A percentile compares a stretch with the other conserved stretches of the same genome.
Conservation (phyloP, 2,113 vertebrate species). For the Amazona guildingii region DNA sequence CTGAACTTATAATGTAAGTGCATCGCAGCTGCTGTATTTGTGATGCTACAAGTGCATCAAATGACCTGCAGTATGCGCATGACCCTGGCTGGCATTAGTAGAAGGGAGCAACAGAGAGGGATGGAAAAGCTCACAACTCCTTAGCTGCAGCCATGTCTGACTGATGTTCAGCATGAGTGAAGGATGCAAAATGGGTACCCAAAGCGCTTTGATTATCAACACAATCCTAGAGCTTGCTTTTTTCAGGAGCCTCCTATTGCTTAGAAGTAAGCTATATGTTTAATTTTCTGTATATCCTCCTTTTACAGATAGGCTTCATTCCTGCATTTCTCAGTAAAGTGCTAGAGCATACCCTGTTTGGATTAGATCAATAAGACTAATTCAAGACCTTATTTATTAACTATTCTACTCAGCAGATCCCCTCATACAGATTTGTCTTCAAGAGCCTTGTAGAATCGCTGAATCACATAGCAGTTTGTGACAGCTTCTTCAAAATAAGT, state of each 20-base stretch:
- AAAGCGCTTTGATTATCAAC: not conserved
- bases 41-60: not conserved
- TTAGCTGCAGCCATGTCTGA: not conserved
- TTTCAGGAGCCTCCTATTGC: not conserved
- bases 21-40: not conserved
- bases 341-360: not conserved
- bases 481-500: conserved; percentile 19
- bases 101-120: not conserved
- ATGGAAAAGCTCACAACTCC: not conserved
- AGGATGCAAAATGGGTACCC: not conserved
- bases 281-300: not conserved
- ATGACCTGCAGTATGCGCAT: not conserved
- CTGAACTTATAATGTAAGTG: not conserved
- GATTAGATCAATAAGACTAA: conserved; percentile 6
- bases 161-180: not conserved
- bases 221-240: not conserved
- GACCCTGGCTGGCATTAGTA: not conserved
- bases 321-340: not conserved
- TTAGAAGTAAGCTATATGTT: not conserved
- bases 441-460: not conserved
- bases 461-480: not conserved
- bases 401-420: not conserved
- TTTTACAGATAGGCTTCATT: not conserved
- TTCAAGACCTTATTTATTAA: conserved; percentile 2
- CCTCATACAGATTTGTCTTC: conserved; percentile 2